A percentile compares a stretch with the other conserved stretches of the same genome.
These are phyloP conservation scores for Spizaetus ornatus DNA, from an alignment of 2,113 vertebrate genomes.

Conservation along the genomic window DNA sequence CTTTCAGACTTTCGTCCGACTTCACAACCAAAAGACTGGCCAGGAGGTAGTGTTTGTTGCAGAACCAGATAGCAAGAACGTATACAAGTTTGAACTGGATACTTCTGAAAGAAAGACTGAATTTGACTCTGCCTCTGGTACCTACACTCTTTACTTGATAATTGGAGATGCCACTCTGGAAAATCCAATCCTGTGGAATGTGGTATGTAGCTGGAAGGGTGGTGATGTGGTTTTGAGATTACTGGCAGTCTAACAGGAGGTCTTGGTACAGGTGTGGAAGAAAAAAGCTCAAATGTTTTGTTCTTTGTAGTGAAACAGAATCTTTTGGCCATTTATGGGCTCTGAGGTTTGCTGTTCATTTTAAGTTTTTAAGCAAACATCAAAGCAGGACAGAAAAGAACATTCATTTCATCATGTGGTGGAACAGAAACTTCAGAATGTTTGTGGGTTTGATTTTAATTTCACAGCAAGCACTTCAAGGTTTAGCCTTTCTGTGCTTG, in stretches of 20 bases:
- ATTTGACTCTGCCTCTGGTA: slow-evolving; percentile 94
- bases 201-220: slow-evolving; percentile 77
- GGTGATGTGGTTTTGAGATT: not conserved
- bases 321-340: not conserved
- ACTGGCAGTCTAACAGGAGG: not conserved
- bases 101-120: slow-evolving; percentile 90
- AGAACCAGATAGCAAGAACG: slow-evolving; percentile 91
- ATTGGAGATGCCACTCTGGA: slow-evolving; percentile 96
- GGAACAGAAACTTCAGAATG: not conserved
- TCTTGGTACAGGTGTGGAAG: not conserved
- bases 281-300: not conserved
- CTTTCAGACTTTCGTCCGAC: slow-evolving; percentile 90
- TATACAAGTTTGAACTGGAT: slow-evolving; percentile 97
- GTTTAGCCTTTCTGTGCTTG: not conserved
- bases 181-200: slow-evolving; percentile 96
- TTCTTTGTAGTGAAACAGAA: not conserved
- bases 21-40: slow-evolving; percentile 95
- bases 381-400: not conserved
- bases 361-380: not conserved
- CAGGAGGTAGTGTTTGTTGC: slow-evolving; percentile 99
- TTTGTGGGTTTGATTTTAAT: not conserved
- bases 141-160: slow-evolving; percentile 91
- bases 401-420: not conserved
- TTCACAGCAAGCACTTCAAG: not conserved
- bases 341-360: not conserved